Percentiles rank a stretch among this genome's conserved stretches.
These are phyloP conservation scores for Venturia canescens DNA, from an alignment of 1,140 invertebrate genomes.

Conservation along the genomic window DNA sequence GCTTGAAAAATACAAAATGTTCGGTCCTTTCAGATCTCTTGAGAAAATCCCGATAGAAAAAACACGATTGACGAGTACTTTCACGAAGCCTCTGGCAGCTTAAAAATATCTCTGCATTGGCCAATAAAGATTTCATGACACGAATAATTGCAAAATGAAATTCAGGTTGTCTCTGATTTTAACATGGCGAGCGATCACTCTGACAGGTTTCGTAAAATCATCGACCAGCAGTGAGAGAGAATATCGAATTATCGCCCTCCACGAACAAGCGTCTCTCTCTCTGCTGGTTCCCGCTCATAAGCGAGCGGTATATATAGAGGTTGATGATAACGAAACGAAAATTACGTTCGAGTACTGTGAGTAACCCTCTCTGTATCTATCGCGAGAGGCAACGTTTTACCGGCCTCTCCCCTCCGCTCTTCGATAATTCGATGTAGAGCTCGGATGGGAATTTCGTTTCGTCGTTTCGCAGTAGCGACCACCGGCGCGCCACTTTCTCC, in stretches of 20 bases:
- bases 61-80: too few relatives aligned
- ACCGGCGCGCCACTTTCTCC: neutral
- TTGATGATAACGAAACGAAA: slow-evolving; percentile 17
- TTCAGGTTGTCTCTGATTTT: neutral
- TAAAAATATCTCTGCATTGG: too few relatives aligned
- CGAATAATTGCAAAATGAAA: neutral
- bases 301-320: neutral
- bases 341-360: slow-evolving; percentile 2
- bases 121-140: too few relatives aligned
- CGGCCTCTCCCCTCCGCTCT: neutral
- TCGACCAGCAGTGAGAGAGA: neutral
- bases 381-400: slow-evolving; percentile 7
- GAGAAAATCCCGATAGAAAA: too few relatives aligned
- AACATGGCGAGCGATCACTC: neutral
- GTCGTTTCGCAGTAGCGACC: neutral
- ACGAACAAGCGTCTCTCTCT: neutral
- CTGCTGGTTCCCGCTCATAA: neutral
- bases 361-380: neutral
- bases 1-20: too few relatives aligned
- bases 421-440: slow-evolving; percentile 5
- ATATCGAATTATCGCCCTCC: slow-evolving; percentile 1
- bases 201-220: slow-evolving; percentile 3
- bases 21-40: too few relatives aligned
- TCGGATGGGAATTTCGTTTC: slow-evolving; percentile 2
- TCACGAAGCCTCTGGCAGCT: too few relatives aligned